Evolutionary conservation across 2,113 vertebrate species (phyloP).

Genomic region (Zapus hudsonius): DNA sequence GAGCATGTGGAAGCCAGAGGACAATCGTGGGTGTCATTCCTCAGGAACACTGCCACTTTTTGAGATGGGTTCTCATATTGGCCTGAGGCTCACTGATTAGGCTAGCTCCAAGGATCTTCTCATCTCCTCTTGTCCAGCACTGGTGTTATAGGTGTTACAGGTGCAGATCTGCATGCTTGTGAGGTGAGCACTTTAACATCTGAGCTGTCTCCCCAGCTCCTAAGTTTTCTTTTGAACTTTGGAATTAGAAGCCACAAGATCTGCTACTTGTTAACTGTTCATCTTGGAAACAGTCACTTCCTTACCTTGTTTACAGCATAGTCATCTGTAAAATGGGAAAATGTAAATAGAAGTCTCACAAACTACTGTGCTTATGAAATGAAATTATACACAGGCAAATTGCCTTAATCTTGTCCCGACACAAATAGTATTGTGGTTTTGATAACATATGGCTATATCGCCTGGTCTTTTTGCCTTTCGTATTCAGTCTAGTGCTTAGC

Average conservation of each 20-base stretch:
- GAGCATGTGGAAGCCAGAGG: too few relatives aligned
- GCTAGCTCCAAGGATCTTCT: too few relatives aligned
- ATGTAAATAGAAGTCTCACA: not conserved
- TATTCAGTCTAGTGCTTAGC: not conserved
- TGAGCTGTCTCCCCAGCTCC: too few relatives aligned
- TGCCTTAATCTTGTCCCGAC: not conserved
- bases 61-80: too few relatives aligned
- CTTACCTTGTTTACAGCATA: not conserved
- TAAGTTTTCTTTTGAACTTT: not conserved
- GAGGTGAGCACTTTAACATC: too few relatives aligned
- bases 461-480: not conserved
- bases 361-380: not conserved
- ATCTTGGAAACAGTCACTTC: not conserved
- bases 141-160: too few relatives aligned
- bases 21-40: too few relatives aligned
- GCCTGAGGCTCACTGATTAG: too few relatives aligned
- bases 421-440: not conserved
- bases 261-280: not conserved
- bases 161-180: too few relatives aligned
- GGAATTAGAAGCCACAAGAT: not conserved
- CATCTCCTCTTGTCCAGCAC: too few relatives aligned
- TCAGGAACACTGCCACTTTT: too few relatives aligned
- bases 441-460: not conserved
- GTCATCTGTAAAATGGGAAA: conserved; percentile 16
- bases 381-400: not conserved